Percentiles rank a stretch among this genome's conserved stretches.
phyloP scores from a whole-genome alignment of 1,140 invertebrate species.

The Archivesica marissinica region DNA sequence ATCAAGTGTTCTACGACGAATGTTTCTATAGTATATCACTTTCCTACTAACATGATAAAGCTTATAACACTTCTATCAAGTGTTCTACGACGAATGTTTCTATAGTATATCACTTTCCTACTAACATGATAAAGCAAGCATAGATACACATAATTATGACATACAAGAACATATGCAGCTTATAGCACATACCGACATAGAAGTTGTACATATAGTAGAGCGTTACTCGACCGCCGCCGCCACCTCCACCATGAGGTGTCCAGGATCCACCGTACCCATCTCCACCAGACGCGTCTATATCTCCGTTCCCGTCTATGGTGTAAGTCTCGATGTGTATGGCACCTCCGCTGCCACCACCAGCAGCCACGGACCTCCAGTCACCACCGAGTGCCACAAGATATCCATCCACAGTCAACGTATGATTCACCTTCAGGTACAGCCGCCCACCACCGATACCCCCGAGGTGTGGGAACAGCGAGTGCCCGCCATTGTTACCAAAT shows the following conservation, averaged over 20 bases:
- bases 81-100: too few species aligned
- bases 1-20: too few species aligned
- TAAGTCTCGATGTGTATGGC: slow-evolving; percentile 69
- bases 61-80: too few species aligned
- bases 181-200: slow-evolving; percentile 75
- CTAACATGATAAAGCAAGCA: too few species aligned
- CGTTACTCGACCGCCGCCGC: slow-evolving; percentile 74
- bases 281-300: slow-evolving; percentile 71
- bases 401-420: slow-evolving; percentile 74
- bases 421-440: slow-evolving; percentile 64
- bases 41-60: too few species aligned
- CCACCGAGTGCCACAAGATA: slow-evolving; percentile 70
- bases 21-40: too few species aligned
- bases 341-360: slow-evolving; percentile 77
- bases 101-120: too few species aligned
- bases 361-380: slow-evolving; percentile 66
- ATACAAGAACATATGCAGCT: too few species aligned
- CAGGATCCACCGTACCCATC: slow-evolving; percentile 66
- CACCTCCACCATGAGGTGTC: slow-evolving; percentile 71
- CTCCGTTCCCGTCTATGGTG: slow-evolving; percentile 74
- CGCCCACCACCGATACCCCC: slow-evolving; percentile 73
- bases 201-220: slow-evolving; percentile 75
- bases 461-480: slow-evolving; percentile 71
- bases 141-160: too few species aligned
- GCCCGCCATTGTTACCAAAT: slow-evolving; percentile 77